Evolutionary conservation across 2,113 vertebrate genomes (phyloP), one percentile per base, ranked within the genome.

Genomic region (Callipepla californica): DNA sequence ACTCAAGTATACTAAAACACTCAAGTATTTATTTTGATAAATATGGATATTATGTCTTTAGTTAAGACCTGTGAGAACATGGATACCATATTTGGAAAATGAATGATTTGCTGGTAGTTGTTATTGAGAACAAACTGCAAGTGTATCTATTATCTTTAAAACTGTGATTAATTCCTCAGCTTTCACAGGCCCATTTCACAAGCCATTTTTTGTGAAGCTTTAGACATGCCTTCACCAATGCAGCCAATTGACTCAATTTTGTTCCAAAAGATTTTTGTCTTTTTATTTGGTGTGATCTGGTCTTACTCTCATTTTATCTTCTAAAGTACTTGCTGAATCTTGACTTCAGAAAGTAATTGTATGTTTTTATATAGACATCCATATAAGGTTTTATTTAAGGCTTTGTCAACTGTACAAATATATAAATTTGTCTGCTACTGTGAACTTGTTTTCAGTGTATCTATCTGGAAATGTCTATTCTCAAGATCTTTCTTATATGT

Each of bases 131-230:
- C 30, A 73, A 81, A 62, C 66, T 40, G 15, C 3, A 32, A 40
- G 5, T 17, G 2, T 58, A 61, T 73, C 40, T 69, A 23, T n/a
- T n/a, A 66, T 7, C 7, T 76, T 19, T 8, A 58, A 68, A 82
- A 7, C 2, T 9, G 73, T 42, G 6, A 6, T 61, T 38, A 0
- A 0, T 38, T 76, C 21, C 25, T 91, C 2, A 9, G 10, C 36
- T 67, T 87, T 59, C 22, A 78, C 53, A 85, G 28, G 9, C 40
- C 19, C 17, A 30, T 16, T 66, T 61, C 28, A 75, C 8, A 80
- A 63, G 6, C 2, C 1, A 25, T 38, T 80, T 94, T 94, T 48
- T 57, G 20, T n/a, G 3, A 16, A 42, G 4, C 5, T 68, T 90
- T 68, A 68, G 28, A 38, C 6, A 34, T 55, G 48, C 6, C 5